A percentile compares a stretch with the other conserved stretches of the same genome.
Conservation (phyloP, 2,113 vertebrate genomes). For the Dipodomys stephensi region DNA sequence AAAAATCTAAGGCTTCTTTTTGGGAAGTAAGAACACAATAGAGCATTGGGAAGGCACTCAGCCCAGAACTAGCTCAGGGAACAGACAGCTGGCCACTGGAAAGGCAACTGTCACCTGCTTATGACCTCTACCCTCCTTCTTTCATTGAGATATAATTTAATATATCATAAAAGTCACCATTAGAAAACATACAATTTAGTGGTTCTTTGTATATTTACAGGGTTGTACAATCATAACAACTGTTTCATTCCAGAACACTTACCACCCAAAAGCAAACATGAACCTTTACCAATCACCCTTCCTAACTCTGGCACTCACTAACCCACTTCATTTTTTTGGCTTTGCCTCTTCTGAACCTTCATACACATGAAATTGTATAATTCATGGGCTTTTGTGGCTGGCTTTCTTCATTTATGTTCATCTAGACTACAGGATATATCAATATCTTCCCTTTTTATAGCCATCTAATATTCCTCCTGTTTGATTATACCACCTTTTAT, state of each 20-base stretch:
- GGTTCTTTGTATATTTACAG: background rate
- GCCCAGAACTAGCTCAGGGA: background rate
- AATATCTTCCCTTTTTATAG: background rate
- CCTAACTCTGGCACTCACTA: background rate
- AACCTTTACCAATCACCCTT: fast-evolving
- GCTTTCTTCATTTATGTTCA: background rate
- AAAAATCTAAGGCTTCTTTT: background rate
- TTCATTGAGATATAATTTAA: background rate
- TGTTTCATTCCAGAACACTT: background rate
- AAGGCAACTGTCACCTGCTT: background rate
- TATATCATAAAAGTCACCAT: background rate
- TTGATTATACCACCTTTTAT: background rate
- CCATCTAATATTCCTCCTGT: background rate
- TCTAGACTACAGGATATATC: background rate
- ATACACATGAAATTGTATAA: background rate
- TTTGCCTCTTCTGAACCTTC: background rate
- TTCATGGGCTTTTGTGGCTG: background rate
- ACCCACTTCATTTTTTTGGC: background rate
- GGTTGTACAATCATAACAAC: background rate
- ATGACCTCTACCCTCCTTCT: background rate
- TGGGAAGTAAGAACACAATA: background rate
- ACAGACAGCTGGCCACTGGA: background rate
- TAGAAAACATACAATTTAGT: background rate
- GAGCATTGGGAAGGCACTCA: background rate
- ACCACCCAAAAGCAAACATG: background rate